phyloP scores from a whole-genome alignment of 2,888 invertebrate species.

The Uloborus plumipes region DNA sequence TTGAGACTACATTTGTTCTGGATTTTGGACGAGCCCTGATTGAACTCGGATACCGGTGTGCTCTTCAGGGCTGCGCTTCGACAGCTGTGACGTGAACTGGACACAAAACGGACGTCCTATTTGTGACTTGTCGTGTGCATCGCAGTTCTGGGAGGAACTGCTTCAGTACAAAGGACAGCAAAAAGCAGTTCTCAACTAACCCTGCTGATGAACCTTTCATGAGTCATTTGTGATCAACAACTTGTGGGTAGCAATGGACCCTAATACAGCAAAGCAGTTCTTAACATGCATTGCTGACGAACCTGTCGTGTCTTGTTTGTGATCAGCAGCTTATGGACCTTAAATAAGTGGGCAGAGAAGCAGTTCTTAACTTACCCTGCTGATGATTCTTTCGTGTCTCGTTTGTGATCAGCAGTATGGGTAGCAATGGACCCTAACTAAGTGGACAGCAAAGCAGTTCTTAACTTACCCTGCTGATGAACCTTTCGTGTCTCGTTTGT shows the following conservation, averaged over 20 bases:
- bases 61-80: neutral
- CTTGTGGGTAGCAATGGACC: neutral
- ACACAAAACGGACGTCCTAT: neutral
- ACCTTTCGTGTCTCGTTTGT: too few species aligned
- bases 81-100: neutral
- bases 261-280: neutral
- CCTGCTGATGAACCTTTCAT: neutral
- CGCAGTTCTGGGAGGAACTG: constrained; percentile 17
- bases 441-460: constrained; percentile 11
- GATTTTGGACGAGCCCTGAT: neutral
- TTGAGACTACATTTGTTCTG: constrained; percentile 71
- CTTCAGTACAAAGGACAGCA: constrained; percentile 26
- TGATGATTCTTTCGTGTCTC: neutral
- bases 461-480: too few species aligned
- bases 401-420: constrained; percentile 1
- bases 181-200: neutral
- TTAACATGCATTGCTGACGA: too few species aligned
- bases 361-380: neutral
- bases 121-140: neutral
- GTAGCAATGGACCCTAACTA: neutral
- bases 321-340: too few species aligned
- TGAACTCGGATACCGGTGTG: neutral
- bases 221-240: constrained; percentile 6
- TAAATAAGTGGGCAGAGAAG: too few species aligned
- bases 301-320: too few species aligned